Conservation (phyloP, 2,888 invertebrate species). For the Cheilosia urbana region DNA sequence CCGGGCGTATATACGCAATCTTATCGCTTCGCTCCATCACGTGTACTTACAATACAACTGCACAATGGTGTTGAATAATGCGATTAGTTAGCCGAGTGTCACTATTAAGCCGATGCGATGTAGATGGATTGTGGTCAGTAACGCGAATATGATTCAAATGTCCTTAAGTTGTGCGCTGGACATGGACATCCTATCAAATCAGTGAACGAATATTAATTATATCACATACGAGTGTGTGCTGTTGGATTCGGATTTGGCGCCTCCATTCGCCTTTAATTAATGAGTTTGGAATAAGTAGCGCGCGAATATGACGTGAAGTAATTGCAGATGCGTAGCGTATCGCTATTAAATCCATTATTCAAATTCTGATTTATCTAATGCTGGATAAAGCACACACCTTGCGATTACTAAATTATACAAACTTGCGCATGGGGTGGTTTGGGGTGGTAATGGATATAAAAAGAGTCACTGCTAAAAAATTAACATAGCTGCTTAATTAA, state of each 20-base stretch:
- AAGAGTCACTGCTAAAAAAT: conserved; percentile 58
- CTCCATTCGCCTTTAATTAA: conserved; percentile 56
- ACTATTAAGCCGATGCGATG: conserved; percentile 40
- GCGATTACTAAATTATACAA: conserved; percentile 57
- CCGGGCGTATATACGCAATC: conserved; percentile 68
- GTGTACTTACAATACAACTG: conserved; percentile 68
- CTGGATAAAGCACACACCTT: conserved; percentile 61
- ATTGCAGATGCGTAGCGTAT: conserved; percentile 75
- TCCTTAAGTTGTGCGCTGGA: conserved; percentile 27
- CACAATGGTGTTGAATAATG: conserved; percentile 67
- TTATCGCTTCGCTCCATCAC: conserved; percentile 57
- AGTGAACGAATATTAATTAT: conserved; percentile 68
- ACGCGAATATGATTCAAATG: conserved; percentile 68
- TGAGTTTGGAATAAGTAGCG: conserved; percentile 67
- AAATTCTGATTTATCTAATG: conserved; percentile 62
- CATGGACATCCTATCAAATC: conserved; percentile 36
- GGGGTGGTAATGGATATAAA: conserved; percentile 41
- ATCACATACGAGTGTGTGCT: conserved; percentile 22
- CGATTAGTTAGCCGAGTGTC: conserved; percentile 62
- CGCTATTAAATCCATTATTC: conserved; percentile 74
- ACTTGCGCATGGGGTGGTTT: conserved; percentile 28
- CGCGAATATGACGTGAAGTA: conserved; percentile 67
- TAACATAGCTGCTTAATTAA: conserved; percentile 59
- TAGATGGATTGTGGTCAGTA: conserved; percentile 69
- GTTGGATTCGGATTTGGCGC: conserved; percentile 1